Evolutionary conservation across 2,113 vertebrate species (phyloP).

Genomic region (Mugil cephalus): DNA sequence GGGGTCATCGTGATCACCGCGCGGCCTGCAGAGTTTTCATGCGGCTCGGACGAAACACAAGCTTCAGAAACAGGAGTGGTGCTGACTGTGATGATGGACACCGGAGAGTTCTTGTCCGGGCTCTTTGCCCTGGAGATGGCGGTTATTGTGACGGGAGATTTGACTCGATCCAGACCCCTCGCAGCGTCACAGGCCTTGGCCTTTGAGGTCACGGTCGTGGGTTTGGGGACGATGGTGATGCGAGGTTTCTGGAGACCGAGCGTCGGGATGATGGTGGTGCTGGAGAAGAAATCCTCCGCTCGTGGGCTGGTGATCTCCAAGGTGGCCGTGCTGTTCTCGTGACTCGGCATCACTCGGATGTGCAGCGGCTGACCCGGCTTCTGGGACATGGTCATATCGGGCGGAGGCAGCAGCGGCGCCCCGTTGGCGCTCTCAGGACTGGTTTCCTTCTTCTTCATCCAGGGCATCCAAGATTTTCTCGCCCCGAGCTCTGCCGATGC

Average conservation of each 20-base stretch:
- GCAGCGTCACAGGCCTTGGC: constrained; percentile 73
- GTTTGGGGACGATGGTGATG: constrained; percentile 95
- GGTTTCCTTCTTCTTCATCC: constrained; percentile 91
- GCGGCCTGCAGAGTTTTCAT: constrained; percentile 84
- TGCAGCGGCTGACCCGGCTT: constrained; percentile 92
- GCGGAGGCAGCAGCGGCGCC: constrained; percentile 51
- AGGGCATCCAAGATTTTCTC: constrained; percentile 91
- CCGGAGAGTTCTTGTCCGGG: constrained; percentile 86
- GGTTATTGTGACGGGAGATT: constrained; percentile 95
- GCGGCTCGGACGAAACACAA: constrained; percentile 81
- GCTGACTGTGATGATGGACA: constrained; percentile 94
- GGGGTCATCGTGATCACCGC: constrained; percentile 91
- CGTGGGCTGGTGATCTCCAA: constrained; percentile 95
- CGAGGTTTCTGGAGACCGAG: constrained; percentile 92
- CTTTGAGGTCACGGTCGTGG: constrained; percentile 83
- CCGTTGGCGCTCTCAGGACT: constrained; percentile 79
- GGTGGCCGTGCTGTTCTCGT: constrained; percentile 91
- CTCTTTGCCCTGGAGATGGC: constrained; percentile 91
- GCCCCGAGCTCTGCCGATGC: constrained; percentile 85
- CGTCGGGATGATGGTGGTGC: constrained; percentile 94
- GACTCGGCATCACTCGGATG: constrained; percentile 94
- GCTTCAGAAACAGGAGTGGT: constrained; percentile 86
- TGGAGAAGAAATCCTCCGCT: constrained; percentile 94
- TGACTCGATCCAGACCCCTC: constrained; percentile 81
- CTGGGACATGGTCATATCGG: constrained; percentile 86